Base-by-base conservation (phyloP, 2,888 invertebrate genomes). In the Ormyrus pomaceus region DNA sequence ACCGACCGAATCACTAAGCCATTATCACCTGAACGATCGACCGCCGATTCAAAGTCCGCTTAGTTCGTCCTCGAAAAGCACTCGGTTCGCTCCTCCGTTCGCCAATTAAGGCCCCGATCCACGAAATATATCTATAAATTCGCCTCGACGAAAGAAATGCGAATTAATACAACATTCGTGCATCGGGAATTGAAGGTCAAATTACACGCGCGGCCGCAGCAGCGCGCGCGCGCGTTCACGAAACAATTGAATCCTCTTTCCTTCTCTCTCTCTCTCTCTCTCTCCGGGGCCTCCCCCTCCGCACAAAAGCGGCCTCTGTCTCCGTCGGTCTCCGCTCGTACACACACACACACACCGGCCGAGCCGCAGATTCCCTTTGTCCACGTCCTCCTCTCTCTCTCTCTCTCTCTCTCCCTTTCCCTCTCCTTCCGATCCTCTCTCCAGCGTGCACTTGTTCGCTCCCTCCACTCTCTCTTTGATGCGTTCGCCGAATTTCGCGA, bases 181-280 rank as follows among this genome's bases (percentile, higher is more conserved):
- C 58, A 11, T 61, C 46, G 19, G 11, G 61, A 76, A 76, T 50
- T 61, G 76, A 80, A 80, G 80, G 80, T 80, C 76, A 62, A 71
- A 80, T 70, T 70, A 71, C 11, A 19, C n/a, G 48, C 13, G 69
- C 13, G 7, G 58, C 46, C 6, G 4, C 50, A 19, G 59, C 45
- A 7, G 34, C 53, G 46, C 56, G 48, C 13, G 8, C 51, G 8
- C 48, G 46, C 19, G 19, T 19, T 19, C 58, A 45, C 55, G 69
- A 68, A 77, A 81, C 80, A 81, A 81, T 81, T 73, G 80, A 81
- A 81, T 70, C 73, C 77, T 72, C 72, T 61, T 50, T 76, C 80
- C 64, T 74, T 73, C 55, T 61, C 51, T 53, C 72, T 46, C 58
- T 58, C 11, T 34, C 56, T 69, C 19, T 59, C 51, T n/a, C n/a